Conservation (phyloP, 2,888 invertebrate genomes). For the Ypsolopha sequella region DNA sequence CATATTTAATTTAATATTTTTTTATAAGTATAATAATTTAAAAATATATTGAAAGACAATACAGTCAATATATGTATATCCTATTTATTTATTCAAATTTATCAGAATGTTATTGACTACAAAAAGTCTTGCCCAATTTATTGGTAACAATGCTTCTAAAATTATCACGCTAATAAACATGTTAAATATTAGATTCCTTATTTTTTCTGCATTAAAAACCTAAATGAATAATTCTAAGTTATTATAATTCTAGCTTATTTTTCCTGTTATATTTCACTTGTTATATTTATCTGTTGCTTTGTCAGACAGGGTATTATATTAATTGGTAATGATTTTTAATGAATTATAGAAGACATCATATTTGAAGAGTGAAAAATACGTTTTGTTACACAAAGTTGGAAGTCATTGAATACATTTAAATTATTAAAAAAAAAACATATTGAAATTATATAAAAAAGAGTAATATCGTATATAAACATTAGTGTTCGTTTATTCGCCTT, state of each 20-base stretch:
- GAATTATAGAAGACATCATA: constrained; percentile 1
- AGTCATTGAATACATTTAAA: background rate
- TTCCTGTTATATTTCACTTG: background rate
- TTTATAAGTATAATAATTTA: no score
- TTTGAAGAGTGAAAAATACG: background rate
- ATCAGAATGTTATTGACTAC: background rate
- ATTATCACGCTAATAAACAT: background rate
- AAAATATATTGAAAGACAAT: no score
- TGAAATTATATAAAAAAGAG: constrained; percentile 2
- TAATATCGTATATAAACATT: constrained; percentile 14
- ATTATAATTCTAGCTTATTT: background rate
- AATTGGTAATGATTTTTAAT: constrained; percentile 5
- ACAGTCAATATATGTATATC: background rate
- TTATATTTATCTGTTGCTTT: constrained; percentile 4
- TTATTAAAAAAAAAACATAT: background rate
- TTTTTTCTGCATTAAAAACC: background rate
- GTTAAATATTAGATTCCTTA: background rate
- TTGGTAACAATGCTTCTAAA: background rate
- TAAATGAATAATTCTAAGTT: background rate
- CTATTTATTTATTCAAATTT: background rate
- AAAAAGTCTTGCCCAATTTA: background rate
- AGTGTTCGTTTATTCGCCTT: constrained; percentile 64
- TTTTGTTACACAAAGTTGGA: background rate
- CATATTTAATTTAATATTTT: no score
- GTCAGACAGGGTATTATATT: constrained; percentile 6